Evolutionary conservation across 2,797 vertebrate genomes (phyloP), one percentile per base, ranked within the genome.

Genomic region (Spatula clypeata): DNA sequence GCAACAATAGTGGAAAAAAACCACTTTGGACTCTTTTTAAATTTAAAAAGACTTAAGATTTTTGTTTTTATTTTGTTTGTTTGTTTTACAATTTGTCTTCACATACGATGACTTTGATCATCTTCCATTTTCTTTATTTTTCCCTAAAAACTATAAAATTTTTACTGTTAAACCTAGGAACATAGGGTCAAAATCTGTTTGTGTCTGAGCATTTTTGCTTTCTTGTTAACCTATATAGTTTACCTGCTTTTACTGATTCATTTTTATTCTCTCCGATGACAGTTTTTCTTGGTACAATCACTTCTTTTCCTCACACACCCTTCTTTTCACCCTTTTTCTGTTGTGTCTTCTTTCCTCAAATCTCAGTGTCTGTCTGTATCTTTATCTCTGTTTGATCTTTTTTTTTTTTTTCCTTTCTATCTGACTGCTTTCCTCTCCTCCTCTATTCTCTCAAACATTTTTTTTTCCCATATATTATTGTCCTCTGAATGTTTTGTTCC

Each of bases 121-220:
- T 57, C 57, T 32, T 3, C 4, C 51, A 49, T 54, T 57, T 73
- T 72, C 9, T 32, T 8, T 65, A 7, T 58, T 71, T 82, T 4
- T 3, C 65, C 17, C 7, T 36, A 6, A 66, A 71, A 90, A 18
- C 0, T 13, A 9, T 21, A 11, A 2, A 0, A 4, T 21, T 61
- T 49, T 42, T 9, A 9, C 20, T 62, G 17, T 51, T 69, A 17
- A 58, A 5, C 0, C 2, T 71, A 47, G 7, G 13, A 82, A 29
- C 4, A 44, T 2, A 45, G 3, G 58, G 5, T 67, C 13, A 47
- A 84, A 55, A 20, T 47, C 14, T 29, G 1, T 15, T 65, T 51
- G 15, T 45, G 13, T 24, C 34, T 76, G 10, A 15, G 21, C 2
- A 34, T 58, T 44, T 79, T 64, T 0, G 27, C 3, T 57, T 65